Base-by-base conservation (phyloP, 2,797 vertebrate species). In the Premnoplex brunnescens region DNA sequence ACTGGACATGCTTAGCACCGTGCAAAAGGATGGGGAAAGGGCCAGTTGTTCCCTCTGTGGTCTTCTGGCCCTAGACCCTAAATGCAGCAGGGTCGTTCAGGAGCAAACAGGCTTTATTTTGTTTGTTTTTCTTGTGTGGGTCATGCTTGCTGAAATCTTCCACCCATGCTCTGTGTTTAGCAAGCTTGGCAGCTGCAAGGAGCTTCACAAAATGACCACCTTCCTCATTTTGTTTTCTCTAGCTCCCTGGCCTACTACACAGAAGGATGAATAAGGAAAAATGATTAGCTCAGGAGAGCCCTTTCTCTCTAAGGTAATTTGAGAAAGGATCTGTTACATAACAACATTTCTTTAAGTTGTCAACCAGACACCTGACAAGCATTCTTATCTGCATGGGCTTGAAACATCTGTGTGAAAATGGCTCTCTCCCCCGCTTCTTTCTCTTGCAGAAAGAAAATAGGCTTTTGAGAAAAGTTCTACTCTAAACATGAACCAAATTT, bases 1-100 rank as follows among this genome's bases (percentile, higher is more conserved):
- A 1, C 27, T 21, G 58, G 43, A 52, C n/a, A 18, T 0, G 0
- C 54, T 85, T 7, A 69, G 39, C 23, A 64, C 49, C 2, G 1
- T 32, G 41, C 41, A 76, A 66, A 76, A 10, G n/a, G 41, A 59
- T 32, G 48, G 41, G n/a, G 41, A 91, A 69, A 66, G 34, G 41
- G 46, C 28, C 54, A 69, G 66, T 39, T 76, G n/a, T 46, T 88
- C 37, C 30, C 32, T 82, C 39, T 49, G 39, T 3, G 12, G 41
- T 32, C 37, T 62, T 88, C 37, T 49, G 13, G 7, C 28, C 37
- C 44, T 44, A 20, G 63, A 73, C 32, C 34, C 37, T 30, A 44
- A 2, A 7, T n/a, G 28, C 2, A 2, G 15, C 18, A 68, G 64
- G 46, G 43, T 8, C 23, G 67, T 17, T 52, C 28, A n/a, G 52